These are phyloP conservation scores for Drosophila prostipennis DNA, from an alignment of 2,888 invertebrate genomes.

Conservation along the genomic window DNA sequence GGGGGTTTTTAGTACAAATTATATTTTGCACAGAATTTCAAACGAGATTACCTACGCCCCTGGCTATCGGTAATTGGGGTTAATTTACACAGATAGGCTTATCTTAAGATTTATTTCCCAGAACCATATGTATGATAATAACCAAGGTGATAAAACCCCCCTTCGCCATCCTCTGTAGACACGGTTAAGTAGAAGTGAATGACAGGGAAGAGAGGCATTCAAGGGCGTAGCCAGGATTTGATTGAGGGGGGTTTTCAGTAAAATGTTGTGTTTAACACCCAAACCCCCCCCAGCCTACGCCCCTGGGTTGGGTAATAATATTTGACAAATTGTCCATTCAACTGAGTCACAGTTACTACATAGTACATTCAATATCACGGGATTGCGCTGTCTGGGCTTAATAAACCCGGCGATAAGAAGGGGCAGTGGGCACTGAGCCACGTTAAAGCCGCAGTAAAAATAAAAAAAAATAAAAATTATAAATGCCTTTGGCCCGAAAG, in stretches of 20 bases:
- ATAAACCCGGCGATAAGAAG: not conserved
- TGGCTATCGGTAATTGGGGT: conserved; percentile 18
- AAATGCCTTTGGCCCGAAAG: conserved; percentile 11
- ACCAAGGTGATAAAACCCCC: conserved; percentile 9
- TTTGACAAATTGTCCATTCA: conserved; percentile 66
- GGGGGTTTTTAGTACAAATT: no score
- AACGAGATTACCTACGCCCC: no score
- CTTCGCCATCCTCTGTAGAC: not conserved
- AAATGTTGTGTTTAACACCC: no score
- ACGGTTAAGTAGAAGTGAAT: not conserved
- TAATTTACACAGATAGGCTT: conserved; percentile 8
- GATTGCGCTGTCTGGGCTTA: not conserved
- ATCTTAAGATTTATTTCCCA: conserved; percentile 9
- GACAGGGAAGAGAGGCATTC: conserved; percentile 46
- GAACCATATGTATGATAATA: conserved; percentile 1
- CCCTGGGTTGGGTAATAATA: conserved; percentile 47
- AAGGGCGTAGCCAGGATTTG: no score
- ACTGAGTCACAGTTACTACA: conserved; percentile 68
- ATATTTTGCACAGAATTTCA: no score
- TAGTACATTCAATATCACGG: not conserved
- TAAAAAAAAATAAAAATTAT: not conserved
- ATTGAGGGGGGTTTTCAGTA: no score
- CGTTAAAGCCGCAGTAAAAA: conserved; percentile 1
- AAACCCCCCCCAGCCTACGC: no score
- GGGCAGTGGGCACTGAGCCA: not conserved